phyloP scores from a whole-genome alignment of 2,888 invertebrate genomes.

The Sarcophaga caerulescens region DNA sequence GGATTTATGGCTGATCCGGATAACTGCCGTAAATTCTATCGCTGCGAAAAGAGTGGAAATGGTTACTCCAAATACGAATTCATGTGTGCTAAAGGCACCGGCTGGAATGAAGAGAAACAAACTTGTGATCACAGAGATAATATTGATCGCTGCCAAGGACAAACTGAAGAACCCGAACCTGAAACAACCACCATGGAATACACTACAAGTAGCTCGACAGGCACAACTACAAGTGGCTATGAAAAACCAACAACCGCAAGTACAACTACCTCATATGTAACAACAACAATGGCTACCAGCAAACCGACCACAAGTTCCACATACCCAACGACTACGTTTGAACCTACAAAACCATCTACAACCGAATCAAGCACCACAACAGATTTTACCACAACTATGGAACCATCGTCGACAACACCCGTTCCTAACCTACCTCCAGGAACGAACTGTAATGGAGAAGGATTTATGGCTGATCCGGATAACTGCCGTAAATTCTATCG shows the following conservation, averaged over 20 bases:
- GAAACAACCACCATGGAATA: slow-evolving; percentile 55
- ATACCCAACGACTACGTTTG: slow-evolving; percentile 16
- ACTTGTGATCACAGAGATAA: slow-evolving; percentile 83
- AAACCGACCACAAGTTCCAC: slow-evolving; percentile 45
- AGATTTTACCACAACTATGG: slow-evolving; percentile 71
- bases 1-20: slow-evolving; percentile 85
- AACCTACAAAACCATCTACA: slow-evolving; percentile 52
- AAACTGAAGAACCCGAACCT: slow-evolving; percentile 68
- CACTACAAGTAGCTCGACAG: slow-evolving; percentile 44
- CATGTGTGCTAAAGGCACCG: slow-evolving; percentile 85
- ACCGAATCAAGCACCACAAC: slow-evolving; percentile 46
- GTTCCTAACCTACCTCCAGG: slow-evolving; percentile 77
- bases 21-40: slow-evolving; percentile 84
- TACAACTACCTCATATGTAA: slow-evolving; percentile 49
- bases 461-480: slow-evolving; percentile 84
- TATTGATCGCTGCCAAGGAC: slow-evolving; percentile 75
- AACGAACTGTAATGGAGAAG: slow-evolving; percentile 83
- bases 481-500: slow-evolving; percentile 84
- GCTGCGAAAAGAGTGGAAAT: slow-evolving; percentile 83
- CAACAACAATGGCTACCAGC: slow-evolving; percentile 37
- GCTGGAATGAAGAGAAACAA: slow-evolving; percentile 85
- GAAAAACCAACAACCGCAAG: slow-evolving; percentile 14
- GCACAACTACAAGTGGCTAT: background rate
- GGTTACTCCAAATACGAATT: slow-evolving; percentile 82
- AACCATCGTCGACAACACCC: slow-evolving; percentile 71